phyloP scores from a whole-genome alignment of 2,888 invertebrate species.

The Caenorhabditis wallacei region DNA sequence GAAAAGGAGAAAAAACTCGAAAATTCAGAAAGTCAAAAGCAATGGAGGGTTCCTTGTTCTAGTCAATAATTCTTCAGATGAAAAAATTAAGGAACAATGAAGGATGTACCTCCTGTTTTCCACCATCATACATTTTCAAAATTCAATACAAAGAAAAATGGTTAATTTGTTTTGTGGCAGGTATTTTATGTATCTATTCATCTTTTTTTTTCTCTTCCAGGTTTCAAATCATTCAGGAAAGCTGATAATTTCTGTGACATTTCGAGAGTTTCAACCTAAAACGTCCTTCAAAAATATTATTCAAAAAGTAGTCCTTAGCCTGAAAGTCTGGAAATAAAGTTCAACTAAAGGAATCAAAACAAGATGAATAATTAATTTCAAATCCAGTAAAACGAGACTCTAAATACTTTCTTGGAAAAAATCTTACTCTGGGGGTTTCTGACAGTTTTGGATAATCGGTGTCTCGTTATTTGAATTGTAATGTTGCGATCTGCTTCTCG shows the following conservation, averaged over 20 bases:
- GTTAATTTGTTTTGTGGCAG: background rate
- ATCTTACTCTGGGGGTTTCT: slow-evolving; percentile 45
- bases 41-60: background rate
- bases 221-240: background rate
- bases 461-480: slow-evolving; percentile 20
- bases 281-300: background rate
- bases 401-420: background rate
- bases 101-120: background rate
- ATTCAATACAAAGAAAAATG: background rate
- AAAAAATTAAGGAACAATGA: background rate
- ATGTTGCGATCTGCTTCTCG: slow-evolving; percentile 10
- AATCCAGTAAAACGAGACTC: background rate
- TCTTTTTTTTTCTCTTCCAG: background rate
- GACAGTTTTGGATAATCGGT: background rate
- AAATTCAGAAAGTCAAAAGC: background rate
- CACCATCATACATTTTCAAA: background rate
- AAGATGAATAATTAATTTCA: slow-evolving; percentile 21
- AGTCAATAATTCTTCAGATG: background rate
- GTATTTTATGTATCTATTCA: background rate
- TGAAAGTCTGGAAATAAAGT: background rate
- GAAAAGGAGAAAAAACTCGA: background rate
- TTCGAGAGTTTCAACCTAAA: background rate
- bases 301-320: background rate
- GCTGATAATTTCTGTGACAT: background rate
- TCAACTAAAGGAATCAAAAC: background rate